Base-by-base conservation (phyloP, 2,113 vertebrate genomes). In the Mesoclemmys tuberculata region DNA sequence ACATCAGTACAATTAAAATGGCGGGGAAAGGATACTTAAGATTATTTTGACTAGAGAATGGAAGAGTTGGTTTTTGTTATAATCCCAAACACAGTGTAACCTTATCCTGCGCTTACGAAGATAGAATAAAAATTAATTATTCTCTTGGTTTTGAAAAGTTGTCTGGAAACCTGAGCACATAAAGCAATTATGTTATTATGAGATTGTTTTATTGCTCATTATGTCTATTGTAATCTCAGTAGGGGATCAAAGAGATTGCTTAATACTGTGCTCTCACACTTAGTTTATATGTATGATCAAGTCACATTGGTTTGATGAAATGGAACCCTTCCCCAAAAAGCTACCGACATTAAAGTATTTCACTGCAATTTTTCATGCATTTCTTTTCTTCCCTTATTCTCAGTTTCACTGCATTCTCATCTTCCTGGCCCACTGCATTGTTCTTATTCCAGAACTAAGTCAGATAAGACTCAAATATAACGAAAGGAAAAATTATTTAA, bases 281-380 rank as follows among this genome's bases (percentile, higher is more conserved):
- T 96, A 92, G 58, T 88, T 91, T 95, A 92, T 79, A 90, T 92
- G 75, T 90, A 83, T 83, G 91, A 96, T 92, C 85, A 97, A 95
- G 58, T 94, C 85, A 93, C 78, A 93, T 49, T 75, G 49, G n/a
- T n/a, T n/a, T n/a, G n/a, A n/a, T n/a, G n/a, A n/a, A n/a, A n/a
- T n/a, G n/a, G n/a, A n/a, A n/a, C n/a, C n/a, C n/a, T n/a, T n/a
- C n/a, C n/a, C n/a, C 84, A 48, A 86, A 90, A 89, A 75, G 21
- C n/a, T 85, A 12, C 52, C 80, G 41, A 46, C 71, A 84, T 88
- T 64, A 93, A 68, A 88, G 90, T 10, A 78, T 46, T 52, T 90
- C 26, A 12, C 52, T 55, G 81, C 78, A 88, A 52, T 78, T 61
- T 22, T 74, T 87, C 49, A 84, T 14, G 82, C 8, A 55, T 71